phyloP scores from a whole-genome alignment of 2,888 invertebrate species.

The Catocala nupta region DNA sequence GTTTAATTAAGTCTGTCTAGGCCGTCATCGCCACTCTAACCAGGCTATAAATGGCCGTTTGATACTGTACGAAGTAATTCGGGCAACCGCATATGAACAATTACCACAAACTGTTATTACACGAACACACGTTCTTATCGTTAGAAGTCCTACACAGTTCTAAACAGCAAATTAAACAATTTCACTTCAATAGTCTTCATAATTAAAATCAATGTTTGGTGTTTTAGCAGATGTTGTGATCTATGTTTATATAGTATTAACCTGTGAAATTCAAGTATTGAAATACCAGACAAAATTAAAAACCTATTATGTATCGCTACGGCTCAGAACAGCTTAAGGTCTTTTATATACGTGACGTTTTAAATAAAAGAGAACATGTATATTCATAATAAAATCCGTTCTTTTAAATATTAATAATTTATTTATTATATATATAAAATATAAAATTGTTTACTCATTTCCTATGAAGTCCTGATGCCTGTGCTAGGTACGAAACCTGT shows the following conservation, averaged over 20 bases:
- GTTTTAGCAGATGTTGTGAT: constrained; percentile 14
- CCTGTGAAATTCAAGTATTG: no score
- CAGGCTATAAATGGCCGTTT: neutral
- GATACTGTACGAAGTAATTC: constrained; percentile 17
- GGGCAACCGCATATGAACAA: constrained; percentile 33
- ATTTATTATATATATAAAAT: no score
- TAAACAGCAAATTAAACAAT: constrained; percentile 27
- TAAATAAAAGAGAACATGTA: no score
- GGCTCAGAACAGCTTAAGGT: no score
- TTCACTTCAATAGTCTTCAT: constrained; percentile 30
- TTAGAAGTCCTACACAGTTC: neutral
- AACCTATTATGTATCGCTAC: no score
- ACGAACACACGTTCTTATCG: constrained; percentile 22
- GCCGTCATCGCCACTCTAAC: neutral
- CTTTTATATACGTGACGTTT: no score
- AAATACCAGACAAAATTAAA: no score
- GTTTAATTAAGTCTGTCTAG: neutral
- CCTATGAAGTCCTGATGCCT: no score
- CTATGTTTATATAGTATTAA: neutral
- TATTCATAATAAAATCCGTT: no score
- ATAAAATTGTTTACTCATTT: no score
- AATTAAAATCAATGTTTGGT: constrained; percentile 39
- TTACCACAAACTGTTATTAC: constrained; percentile 37
- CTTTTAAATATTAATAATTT: no score
- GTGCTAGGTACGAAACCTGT: no score